Conservation (phyloP, 2,797 vertebrate genomes). For the Pangasius mekongensis region DNA sequence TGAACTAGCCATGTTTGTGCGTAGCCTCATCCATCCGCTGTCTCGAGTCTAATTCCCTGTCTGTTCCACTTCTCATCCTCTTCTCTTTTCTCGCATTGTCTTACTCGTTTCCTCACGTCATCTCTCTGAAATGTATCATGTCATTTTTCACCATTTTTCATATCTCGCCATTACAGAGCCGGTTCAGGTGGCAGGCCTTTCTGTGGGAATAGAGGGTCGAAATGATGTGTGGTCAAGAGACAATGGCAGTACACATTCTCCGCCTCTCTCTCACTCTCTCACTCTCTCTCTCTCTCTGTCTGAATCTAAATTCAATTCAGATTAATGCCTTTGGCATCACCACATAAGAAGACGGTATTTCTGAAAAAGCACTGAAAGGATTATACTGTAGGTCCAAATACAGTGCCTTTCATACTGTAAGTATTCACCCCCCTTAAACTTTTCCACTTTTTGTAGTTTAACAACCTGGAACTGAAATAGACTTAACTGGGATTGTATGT, state of each 20-base stretch:
- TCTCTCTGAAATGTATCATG: neutral
- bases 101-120: neutral
- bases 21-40: slow-evolving; percentile 27
- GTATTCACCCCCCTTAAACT: neutral
- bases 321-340: neutral
- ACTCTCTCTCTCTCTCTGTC: neutral
- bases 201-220: neutral
- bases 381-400: neutral
- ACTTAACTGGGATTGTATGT: neutral
- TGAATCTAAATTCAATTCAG: neutral
- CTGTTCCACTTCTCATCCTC: slow-evolving; percentile 47
- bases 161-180: neutral
- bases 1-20: neutral
- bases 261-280: neutral
- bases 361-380: neutral
- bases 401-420: neutral
- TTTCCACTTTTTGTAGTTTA: neutral
- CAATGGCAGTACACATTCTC: neutral
- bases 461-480: neutral
- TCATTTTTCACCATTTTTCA: slow-evolving; percentile 9
- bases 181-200: neutral
- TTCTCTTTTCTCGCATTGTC: slow-evolving; percentile 40
- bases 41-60: slow-evolving; percentile 40
- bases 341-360: neutral
- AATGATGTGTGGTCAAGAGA: neutral